Base-by-base conservation (phyloP, 2,113 vertebrate species). In the Pterocles gutturalis region DNA sequence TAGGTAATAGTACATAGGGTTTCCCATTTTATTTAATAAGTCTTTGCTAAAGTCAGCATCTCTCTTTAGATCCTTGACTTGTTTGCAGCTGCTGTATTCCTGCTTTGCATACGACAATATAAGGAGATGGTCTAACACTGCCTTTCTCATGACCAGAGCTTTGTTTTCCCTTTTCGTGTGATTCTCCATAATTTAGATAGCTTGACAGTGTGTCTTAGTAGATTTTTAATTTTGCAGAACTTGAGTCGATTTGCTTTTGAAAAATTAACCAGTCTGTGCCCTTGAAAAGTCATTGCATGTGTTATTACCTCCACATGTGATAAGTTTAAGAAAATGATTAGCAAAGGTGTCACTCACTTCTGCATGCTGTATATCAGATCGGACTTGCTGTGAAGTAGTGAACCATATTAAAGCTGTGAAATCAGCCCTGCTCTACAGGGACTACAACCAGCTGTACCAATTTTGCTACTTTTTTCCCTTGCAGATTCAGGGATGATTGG, bases 291-390 rank as follows among this genome's bases (percentile, higher is more conserved):
- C 95, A 95, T 97, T 94, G 95, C 92, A 91, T 97, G 84, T 88
- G 77, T 92, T 89, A 96, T 96, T 96, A 91, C 91, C 84, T 92
- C 93, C 92, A 91, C 95, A 96, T 97, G 94, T 91, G 94, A 89
- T 96, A 97, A 97, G 97, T 97, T 98, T 96, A 97, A 96, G 89
- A 80, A 91, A 97, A 94, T 97, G 96, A 97, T 98, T 98, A 98
- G 94, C 95, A 97, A 97, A 96, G 89, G 92, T 96, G 96, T 94
- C 97, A 98, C 83, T 98, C 96, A 96, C 94, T 94, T 80, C 95
- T 90, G 93, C 84, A 73, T 80, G 91, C 93, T 88, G 58, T 93
- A 92, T 89, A 97, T 96, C 86, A 93, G 95, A 95, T 97, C 3
- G 45, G 96, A 96, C 94, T 98, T 96, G 93, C 94, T 96, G 97